Base-by-base conservation (phyloP, 2,113 vertebrate genomes). In the Beaufortia kweichowensis region DNA sequence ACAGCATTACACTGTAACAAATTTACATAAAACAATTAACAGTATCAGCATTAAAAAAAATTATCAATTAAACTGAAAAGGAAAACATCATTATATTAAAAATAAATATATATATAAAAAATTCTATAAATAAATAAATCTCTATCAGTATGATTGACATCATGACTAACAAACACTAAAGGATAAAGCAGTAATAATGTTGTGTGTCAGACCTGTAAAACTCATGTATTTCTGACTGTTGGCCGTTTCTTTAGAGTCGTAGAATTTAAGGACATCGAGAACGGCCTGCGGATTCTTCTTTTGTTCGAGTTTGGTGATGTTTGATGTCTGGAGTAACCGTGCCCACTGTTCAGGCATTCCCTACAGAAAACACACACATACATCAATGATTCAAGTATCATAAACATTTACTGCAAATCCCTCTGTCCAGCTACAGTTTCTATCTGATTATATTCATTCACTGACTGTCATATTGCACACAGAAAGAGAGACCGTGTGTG, bases 191-290 rank as follows among this genome's bases (percentile, higher is more conserved):
- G 7, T 1, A 31, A 31, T n/a, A 11, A 10, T 9, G 23, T 61
- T 81, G 19, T 66, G 63, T 46, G 60, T 74, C 78, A 24, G 5
- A 78, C 81, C 95, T 91, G 95, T 97, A 83, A 98, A 99, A 86
- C 96, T 98, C 96, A 98, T 99, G 84, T 99, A 99, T 77, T 99
- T 99, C 91, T 99, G 96, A 85, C 95, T 97, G 84, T 96, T 98
- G 59, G 92, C 87, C 2, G 93, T 97, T 88, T 97, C 96, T 84
- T 98, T 98, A 2, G 96, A 97, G 85, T 98, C 96, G 74, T 98
- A 99, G 88, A 98, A 99, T 83, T 98, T 96, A 61, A 99, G 86
- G 0, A 97, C 95, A 0, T 99, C 97, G 41, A 99, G 88, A 50
- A 98, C 96, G 0, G 95, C 97, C 86, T 98, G 96, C 0, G 97